Percentiles rank a stretch among this genome's conserved stretches.
Evolutionary conservation across 2,888 invertebrate species (phyloP).

Genomic region (Seira musarum): DNA sequence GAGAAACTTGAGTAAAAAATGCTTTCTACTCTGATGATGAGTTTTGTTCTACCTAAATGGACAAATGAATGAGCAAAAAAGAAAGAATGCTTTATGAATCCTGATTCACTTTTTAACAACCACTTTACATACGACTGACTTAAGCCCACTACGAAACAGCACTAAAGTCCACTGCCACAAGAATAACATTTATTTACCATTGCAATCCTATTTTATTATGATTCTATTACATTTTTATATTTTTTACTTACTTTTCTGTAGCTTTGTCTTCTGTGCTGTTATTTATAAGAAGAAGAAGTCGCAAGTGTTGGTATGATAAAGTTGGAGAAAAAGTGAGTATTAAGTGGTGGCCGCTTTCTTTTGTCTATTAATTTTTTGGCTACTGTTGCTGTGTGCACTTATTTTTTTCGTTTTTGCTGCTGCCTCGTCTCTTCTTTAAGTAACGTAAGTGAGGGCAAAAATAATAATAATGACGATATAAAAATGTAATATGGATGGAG

Average conservation of each 20-base stretch:
- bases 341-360: conserved; percentile 6
- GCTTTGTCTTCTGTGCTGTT: neutral
- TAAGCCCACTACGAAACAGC: neutral
- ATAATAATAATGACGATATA: conserved; percentile 4
- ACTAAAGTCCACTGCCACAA: conserved; percentile 7
- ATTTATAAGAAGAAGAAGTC: neutral
- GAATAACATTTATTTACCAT: conserved; percentile 5
- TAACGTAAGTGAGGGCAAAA: neutral
- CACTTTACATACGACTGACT: conserved; percentile 1
- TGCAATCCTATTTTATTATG: conserved; percentile 7
- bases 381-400: conserved; percentile 14
- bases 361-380: conserved; percentile 10
- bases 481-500: conserved; percentile 10
- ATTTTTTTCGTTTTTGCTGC: neutral
- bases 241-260: neutral
- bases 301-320: conserved; percentile 7
- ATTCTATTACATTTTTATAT: conserved; percentile 6
- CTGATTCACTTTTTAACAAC: conserved; percentile 1
- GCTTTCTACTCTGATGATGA: conserved; percentile 4
- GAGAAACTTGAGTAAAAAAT: neutral
- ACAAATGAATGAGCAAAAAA: neutral
- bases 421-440: conserved; percentile 5
- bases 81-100: neutral
- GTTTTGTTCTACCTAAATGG: neutral
- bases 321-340: conserved; percentile 1